These are phyloP conservation scores for Pandemis heparana DNA, from an alignment of 2,888 invertebrate genomes.

Conservation along the genomic window DNA sequence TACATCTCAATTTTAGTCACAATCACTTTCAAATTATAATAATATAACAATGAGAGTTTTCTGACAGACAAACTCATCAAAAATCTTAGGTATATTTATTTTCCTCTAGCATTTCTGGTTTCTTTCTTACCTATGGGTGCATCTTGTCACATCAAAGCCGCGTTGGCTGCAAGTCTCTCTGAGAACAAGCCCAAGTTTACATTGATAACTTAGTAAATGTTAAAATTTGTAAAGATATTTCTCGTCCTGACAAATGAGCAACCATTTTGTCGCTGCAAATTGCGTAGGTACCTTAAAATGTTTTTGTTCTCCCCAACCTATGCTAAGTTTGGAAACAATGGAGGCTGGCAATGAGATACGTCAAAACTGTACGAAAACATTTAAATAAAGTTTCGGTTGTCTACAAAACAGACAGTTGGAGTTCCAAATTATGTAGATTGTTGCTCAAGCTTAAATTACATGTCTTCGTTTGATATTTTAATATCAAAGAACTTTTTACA, in stretches of 20 bases:
- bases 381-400: constrained; percentile 28
- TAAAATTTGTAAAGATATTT: not conserved
- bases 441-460: constrained; percentile 21
- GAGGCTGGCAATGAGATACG: constrained; percentile 30
- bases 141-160: not conserved
- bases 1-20: constrained; percentile 1
- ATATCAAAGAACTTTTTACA: not conserved
- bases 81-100: no score
- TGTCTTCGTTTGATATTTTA: constrained; percentile 6
- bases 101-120: no score
- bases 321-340: constrained; percentile 31
- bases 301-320: constrained; percentile 12
- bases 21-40: no score
- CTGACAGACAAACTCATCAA: no score
- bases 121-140: no score
- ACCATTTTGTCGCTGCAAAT: not conserved
- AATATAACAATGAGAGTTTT: no score
- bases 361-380: constrained; percentile 33
- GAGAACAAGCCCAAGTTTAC: not conserved
- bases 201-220: not conserved
- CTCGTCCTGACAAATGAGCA: not conserved
- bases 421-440: constrained; percentile 35
- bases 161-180: not conserved
- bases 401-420: constrained; percentile 29
- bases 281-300: constrained; percentile 3